Conservation (phyloP, 2,888 invertebrate genomes). For the Ormyrus labotus region DNA sequence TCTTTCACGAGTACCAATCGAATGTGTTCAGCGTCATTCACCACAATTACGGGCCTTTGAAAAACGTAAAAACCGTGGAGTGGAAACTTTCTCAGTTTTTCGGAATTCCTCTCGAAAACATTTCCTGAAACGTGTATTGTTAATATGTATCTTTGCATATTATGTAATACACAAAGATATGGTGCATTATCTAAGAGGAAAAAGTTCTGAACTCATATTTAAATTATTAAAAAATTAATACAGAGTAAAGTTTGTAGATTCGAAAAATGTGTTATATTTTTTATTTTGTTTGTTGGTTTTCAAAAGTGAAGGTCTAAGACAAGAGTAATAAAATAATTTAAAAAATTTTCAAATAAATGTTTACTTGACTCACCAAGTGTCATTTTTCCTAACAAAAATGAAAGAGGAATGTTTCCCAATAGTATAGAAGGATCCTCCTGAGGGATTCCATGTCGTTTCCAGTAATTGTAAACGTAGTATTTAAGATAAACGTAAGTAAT, state of each 20-base stretch:
- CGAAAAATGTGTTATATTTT: background rate
- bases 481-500: conserved; percentile 29
- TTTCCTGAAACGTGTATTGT: background rate
- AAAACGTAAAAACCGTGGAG: conserved; percentile 81
- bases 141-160: no score
- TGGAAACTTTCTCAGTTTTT: conserved; percentile 56
- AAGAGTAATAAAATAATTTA: no score
- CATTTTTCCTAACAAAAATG: background rate
- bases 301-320: no score
- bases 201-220: no score
- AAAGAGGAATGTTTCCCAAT: conserved; percentile 13
- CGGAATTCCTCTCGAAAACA: background rate
- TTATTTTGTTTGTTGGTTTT: no score
- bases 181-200: no score
- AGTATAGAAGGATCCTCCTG: conserved; percentile 15
- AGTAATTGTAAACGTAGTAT: conserved; percentile 32
- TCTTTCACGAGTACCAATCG: conserved; percentile 79
- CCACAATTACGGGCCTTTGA: conserved; percentile 79
- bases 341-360: no score
- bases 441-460: conserved; percentile 20
- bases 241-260: conserved; percentile 12
- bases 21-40: conserved; percentile 81
- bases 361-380: background rate
- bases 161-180: no score
- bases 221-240: background rate